Base-by-base conservation (phyloP, 2,113 vertebrate species). In the Dicrurus megarhynchus region DNA sequence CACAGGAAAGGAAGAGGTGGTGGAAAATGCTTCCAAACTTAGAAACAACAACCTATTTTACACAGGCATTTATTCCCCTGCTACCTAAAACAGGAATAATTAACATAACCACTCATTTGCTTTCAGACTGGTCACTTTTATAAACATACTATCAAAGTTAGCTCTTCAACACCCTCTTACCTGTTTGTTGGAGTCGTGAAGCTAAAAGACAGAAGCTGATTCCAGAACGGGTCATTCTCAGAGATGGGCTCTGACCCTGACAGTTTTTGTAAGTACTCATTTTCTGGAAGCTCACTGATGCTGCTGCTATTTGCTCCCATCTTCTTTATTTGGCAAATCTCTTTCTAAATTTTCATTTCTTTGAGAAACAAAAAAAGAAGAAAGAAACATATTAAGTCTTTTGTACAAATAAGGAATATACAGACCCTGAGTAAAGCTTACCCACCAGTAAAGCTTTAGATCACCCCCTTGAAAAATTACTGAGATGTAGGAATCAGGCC, bases 271-370 rank as follows among this genome's bases (percentile, higher is more conserved):
- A 99, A 98, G 96, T 98, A 99, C n/a, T 98, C 98, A 32, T 99
- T 99, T 83, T 99, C 98, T 4, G 99, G 98, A 95, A 99, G 98
- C 88, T 99, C 99, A 11, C 97, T 97, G 87, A 99, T 98, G 88
- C 99, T 99, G 97, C 99, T 99, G 97, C 98, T 99, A 59, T 99
- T 99, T 32, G 99, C 99, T 89, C 99, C 99, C 99, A 99, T 99
- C 94, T 97, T 98, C 93, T 88, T 92, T 88, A 44, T 20, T 15
- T 63, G 74, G 49, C 10, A 84, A 71, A 33, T 12, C 39, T 50
- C 46, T 53, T 88, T 78, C 98, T 96, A 99, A 87, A 96, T 57
- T 89, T 97, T 98, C 97, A 98, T 98, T 94, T 93, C 97, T 97
- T 93, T 20, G 74, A 84, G 7, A 73, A 32, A 57, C 83, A 67